These are phyloP conservation scores for Cercopithecus hamlyni DNA, from an alignment of 2,797 vertebrate species.

Conservation along the genomic window DNA sequence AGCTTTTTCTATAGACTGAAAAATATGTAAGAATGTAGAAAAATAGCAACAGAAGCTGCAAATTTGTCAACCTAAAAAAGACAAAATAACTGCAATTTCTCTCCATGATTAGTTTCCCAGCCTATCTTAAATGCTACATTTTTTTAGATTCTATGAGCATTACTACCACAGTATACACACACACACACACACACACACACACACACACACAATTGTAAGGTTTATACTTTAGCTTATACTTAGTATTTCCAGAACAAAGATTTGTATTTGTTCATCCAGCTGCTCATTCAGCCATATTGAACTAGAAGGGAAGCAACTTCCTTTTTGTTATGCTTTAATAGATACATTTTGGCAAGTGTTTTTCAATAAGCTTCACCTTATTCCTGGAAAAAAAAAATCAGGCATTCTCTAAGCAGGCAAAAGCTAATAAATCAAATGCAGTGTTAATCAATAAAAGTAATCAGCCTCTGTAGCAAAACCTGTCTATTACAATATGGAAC, in stretches of 20 bases:
- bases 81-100: slow-evolving; percentile 31
- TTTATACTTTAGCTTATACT: slow-evolving; percentile 29
- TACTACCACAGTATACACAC: too few species aligned
- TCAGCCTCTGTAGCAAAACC: slow-evolving; percentile 62
- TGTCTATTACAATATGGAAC: slow-evolving; percentile 62
- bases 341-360: slow-evolving; percentile 41
- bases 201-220: slow-evolving; percentile 3
- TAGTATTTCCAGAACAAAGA: background rate
- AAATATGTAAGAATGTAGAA: background rate
- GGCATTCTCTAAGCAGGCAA: background rate
- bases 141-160: slow-evolving; percentile 11
- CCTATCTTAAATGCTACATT: background rate
- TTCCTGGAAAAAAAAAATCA: slow-evolving; percentile 34
- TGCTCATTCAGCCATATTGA: slow-evolving; percentile 31
- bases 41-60: background rate
- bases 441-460: slow-evolving; percentile 78
- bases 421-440: slow-evolving; percentile 66
- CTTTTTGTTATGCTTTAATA: background rate
- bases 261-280: background rate
- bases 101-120: slow-evolving; percentile 39
- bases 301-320: slow-evolving; percentile 22
- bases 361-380: slow-evolving; percentile 61
- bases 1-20: background rate
- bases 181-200: background rate
- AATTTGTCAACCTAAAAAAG: slow-evolving; percentile 31